phyloP scores from a whole-genome alignment of 1,140 invertebrate genomes.

The Hylyphantes graminicola region DNA sequence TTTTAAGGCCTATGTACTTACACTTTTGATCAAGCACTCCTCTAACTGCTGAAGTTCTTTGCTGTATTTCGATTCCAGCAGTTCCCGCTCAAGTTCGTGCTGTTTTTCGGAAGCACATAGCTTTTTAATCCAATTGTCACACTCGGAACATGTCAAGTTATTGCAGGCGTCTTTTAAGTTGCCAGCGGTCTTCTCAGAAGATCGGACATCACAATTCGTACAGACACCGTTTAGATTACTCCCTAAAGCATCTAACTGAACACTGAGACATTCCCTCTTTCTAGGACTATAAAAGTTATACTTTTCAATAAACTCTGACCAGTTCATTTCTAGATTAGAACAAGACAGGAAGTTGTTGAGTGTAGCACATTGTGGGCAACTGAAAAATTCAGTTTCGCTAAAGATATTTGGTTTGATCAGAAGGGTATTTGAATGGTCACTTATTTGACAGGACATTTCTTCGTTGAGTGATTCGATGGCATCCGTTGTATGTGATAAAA shows the following conservation, averaged over 20 bases:
- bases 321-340: background rate
- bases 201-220: slow-evolving; percentile 17
- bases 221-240: background rate
- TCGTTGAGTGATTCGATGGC: background rate
- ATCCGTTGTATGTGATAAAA: background rate
- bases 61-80: slow-evolving; percentile 20
- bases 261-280: slow-evolving; percentile 1
- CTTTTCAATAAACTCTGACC: slow-evolving; percentile 19
- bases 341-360: slow-evolving; percentile 5
- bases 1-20: background rate
- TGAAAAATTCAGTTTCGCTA: slow-evolving; percentile 15
- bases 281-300: slow-evolving; percentile 24
- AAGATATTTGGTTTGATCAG: slow-evolving; percentile 1
- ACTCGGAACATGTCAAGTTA: slow-evolving; percentile 24
- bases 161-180: slow-evolving; percentile 36
- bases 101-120: slow-evolving; percentile 25
- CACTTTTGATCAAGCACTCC: slow-evolving; percentile 38
- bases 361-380: slow-evolving; percentile 18
- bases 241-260: background rate
- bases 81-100: slow-evolving; percentile 17
- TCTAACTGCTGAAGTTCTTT: slow-evolving; percentile 21
- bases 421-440: background rate
- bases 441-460: background rate
- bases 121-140: slow-evolving; percentile 39
- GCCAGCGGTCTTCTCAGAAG: background rate